Evolutionary conservation across 2,113 vertebrate species (phyloP).

Genomic region (Sinocyclocheilus anshuiensis): DNA sequence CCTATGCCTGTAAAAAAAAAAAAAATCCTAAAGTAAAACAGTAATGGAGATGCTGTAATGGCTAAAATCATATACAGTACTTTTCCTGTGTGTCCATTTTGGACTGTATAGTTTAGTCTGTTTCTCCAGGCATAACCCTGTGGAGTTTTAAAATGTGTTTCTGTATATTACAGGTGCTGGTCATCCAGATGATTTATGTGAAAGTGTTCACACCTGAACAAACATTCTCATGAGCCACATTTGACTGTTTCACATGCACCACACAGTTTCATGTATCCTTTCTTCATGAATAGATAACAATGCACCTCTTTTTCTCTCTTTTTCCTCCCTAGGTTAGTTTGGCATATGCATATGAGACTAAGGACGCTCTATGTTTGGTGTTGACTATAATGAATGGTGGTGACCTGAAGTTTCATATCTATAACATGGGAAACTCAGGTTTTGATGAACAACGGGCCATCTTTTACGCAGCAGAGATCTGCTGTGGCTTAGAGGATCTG

Average conservation of each 20-base stretch:
- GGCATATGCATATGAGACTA: slow-evolving; percentile 87
- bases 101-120: neutral
- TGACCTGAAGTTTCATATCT: slow-evolving; percentile 89
- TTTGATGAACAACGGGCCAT: slow-evolving; percentile 83
- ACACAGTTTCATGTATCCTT: neutral
- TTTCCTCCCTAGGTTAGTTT: slow-evolving; percentile 78
- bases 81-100: neutral
- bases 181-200: slow-evolving; percentile 12
- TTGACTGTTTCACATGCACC: neutral
- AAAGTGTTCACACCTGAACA: neutral
- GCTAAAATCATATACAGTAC: neutral
- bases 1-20: neutral
- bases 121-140: neutral
- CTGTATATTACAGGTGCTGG: slow-evolving; percentile 14
- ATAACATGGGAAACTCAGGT: slow-evolving; percentile 87
- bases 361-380: slow-evolving; percentile 88
- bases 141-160: neutral
- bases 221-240: neutral
- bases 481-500: slow-evolving; percentile 84
- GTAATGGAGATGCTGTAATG: neutral
- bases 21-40: neutral
- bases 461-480: slow-evolving; percentile 87
- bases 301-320: neutral
- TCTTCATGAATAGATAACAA: slow-evolving; percentile 32
- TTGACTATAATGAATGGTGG: slow-evolving; percentile 90